These are phyloP conservation scores for Adelognathus sp. DNA, from an alignment of 2,888 invertebrate species.

Conservation along the genomic window DNA sequence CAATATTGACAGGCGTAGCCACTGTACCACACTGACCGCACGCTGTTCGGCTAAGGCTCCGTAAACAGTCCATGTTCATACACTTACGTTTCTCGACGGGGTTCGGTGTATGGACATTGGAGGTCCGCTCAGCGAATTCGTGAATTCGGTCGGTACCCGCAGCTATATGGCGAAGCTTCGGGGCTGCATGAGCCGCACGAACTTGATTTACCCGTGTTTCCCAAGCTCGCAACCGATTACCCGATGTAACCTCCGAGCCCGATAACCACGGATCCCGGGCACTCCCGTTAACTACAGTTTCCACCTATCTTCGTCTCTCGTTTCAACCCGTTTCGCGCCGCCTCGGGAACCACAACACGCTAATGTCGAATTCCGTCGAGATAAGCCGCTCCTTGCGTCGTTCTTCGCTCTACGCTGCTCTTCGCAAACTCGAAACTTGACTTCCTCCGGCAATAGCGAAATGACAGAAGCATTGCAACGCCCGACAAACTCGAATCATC, in stretches of 20 bases:
- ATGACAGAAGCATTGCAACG: conserved; percentile 27
- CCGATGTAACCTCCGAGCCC: conserved; percentile 32
- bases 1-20: conserved; percentile 56
- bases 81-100: conserved; percentile 2
- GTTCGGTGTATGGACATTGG: conserved; percentile 17
- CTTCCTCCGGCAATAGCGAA: neutral
- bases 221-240: conserved; percentile 40
- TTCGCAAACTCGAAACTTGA: neutral
- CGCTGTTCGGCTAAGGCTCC: conserved; percentile 14
- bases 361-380: conserved; percentile 32
- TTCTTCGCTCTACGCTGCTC: neutral
- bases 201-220: conserved; percentile 48
- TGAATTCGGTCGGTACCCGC: conserved; percentile 33
- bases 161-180: neutral
- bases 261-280: conserved; percentile 47
- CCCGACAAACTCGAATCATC: neutral
- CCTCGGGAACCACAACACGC: conserved; percentile 1
- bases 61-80: neutral
- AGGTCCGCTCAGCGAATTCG: neutral
- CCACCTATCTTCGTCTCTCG: conserved; percentile 7
- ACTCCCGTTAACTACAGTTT: conserved; percentile 40
- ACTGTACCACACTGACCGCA: conserved; percentile 41
- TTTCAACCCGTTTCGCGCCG: neutral
- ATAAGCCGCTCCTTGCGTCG: conserved; percentile 18
- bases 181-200: conserved; percentile 30